These are phyloP conservation scores for Octonoba sinensis DNA, from an alignment of 2,888 invertebrate species.

Conservation along the genomic window DNA sequence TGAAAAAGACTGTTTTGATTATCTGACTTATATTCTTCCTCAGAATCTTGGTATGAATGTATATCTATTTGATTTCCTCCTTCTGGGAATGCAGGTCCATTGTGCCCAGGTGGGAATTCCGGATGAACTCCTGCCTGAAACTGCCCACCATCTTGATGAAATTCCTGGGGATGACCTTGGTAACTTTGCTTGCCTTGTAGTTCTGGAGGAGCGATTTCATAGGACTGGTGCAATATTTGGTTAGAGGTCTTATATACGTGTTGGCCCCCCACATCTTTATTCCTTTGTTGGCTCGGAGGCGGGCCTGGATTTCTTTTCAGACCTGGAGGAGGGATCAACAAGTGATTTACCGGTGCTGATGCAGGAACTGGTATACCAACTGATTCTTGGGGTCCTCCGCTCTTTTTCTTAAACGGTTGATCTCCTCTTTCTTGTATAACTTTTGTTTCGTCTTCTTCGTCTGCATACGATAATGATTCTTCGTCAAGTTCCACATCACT, in stretches of 20 bases:
- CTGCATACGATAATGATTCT: not conserved
- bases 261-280: constrained; percentile 21
- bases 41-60: constrained; percentile 27
- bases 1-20: constrained; percentile 63
- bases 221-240: constrained; percentile 49
- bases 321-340: constrained; percentile 43
- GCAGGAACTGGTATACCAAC: constrained; percentile 35
- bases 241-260: constrained; percentile 52
- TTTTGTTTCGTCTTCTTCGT: constrained; percentile 38
- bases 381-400: constrained; percentile 42
- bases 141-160: constrained; percentile 28
- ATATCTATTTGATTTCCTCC: constrained; percentile 37
- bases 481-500: constrained; percentile 28
- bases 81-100: constrained; percentile 20
- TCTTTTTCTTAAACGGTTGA: constrained; percentile 36
- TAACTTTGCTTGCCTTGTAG: constrained; percentile 13
- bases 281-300: constrained; percentile 31
- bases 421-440: constrained; percentile 48
- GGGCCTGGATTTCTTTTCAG: constrained; percentile 31
- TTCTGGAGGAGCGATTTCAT: constrained; percentile 44
- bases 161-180: constrained; percentile 26
- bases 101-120: constrained; percentile 30
- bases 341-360: constrained; percentile 32
- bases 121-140: constrained; percentile 31
- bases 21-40: constrained; percentile 56